A percentile compares a stretch with the other conserved stretches of the same genome.
Evolutionary conservation across 2,888 invertebrate species (phyloP).

Genomic region (Lacanobia wlatinum): DNA sequence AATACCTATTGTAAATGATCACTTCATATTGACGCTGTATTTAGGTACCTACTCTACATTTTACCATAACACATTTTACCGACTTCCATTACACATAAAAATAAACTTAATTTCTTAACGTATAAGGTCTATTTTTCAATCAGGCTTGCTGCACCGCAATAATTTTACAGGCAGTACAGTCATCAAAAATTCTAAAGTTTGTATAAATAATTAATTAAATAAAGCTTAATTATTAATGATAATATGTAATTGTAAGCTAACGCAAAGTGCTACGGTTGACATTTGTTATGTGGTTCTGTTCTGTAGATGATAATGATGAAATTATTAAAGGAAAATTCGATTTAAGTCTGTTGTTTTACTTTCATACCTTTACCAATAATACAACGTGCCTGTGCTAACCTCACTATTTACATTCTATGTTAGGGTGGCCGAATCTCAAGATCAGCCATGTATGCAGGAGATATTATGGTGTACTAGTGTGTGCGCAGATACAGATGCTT

Average conservation of each 20-base stretch:
- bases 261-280: conserved; percentile 65
- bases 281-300: conserved; percentile 76
- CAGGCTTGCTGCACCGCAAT: conserved; percentile 60
- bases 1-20: conserved; percentile 4
- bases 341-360: conserved; percentile 63
- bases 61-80: conserved; percentile 12
- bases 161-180: conserved; percentile 37
- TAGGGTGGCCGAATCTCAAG: too few species aligned
- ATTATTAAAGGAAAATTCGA: conserved; percentile 75
- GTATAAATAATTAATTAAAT: conserved; percentile 52
- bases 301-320: conserved; percentile 72
- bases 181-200: conserved; percentile 49
- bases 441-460: too few species aligned
- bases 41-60: not conserved
- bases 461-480: too few species aligned
- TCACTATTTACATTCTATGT: too few species aligned
- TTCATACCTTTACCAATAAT: not conserved
- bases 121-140: conserved; percentile 32
- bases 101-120: not conserved
- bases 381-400: too few species aligned
- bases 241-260: conserved; percentile 56
- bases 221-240: conserved; percentile 53
- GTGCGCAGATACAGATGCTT: too few species aligned
- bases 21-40: conserved; percentile 21
- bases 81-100: conserved; percentile 59